Evolutionary conservation across 2,797 vertebrate species (phyloP).

Genomic region (Channallabes apus): DNA sequence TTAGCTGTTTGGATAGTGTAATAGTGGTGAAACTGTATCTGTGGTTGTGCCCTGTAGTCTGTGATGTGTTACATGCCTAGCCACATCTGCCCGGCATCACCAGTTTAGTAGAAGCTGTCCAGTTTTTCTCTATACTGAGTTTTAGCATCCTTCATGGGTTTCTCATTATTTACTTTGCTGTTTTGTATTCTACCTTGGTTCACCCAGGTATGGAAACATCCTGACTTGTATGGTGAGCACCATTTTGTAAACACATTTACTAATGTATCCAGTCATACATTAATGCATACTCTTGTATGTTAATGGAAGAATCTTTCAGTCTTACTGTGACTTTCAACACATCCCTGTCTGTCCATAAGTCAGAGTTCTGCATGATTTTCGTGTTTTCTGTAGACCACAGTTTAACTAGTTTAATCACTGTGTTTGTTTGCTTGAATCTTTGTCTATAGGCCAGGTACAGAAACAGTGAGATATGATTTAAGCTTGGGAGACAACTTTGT

Average conservation of each 20-base stretch:
- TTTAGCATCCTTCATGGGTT: no score
- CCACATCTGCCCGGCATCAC: neutral
- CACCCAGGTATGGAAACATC: no score
- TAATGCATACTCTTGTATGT: neutral
- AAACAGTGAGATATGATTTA: neutral
- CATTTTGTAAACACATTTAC: no score
- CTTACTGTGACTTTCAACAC: neutral
- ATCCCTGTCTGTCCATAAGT: neutral
- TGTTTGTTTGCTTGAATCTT: neutral
- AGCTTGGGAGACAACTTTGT: neutral
- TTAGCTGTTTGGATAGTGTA: neutral
- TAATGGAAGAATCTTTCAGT: neutral
- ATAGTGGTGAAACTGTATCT: no score
- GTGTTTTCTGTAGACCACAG: neutral
- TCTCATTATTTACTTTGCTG: no score
- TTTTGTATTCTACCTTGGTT: no score
- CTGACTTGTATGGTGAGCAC: no score
- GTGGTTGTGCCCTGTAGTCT: neutral
- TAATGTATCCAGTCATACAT: neutral
- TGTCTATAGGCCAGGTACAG: neutral
- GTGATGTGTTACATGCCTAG: neutral
- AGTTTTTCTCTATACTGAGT: constrained; percentile 17
- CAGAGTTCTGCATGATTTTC: neutral
- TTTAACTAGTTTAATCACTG: neutral
- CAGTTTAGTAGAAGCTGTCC: constrained; percentile 9